Evolutionary conservation across 2,113 vertebrate species (phyloP).

Genomic region (Neopipo cinnamomea): DNA sequence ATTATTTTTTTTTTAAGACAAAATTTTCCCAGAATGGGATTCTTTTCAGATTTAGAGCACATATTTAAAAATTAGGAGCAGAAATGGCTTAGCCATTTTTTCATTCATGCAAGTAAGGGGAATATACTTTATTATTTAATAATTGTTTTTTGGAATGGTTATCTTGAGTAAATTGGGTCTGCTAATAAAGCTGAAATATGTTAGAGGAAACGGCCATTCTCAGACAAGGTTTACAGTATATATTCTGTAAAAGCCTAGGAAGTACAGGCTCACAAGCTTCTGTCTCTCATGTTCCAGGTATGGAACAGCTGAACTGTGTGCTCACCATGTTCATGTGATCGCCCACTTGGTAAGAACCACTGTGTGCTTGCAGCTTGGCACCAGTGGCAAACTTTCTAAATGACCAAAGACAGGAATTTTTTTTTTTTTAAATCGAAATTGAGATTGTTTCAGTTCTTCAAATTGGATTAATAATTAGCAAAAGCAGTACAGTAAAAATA

Average conservation of each 20-base stretch:
- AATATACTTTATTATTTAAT: background rate
- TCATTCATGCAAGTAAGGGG: background rate
- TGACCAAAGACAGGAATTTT: background rate
- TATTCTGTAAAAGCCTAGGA: background rate
- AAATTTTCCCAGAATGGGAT: background rate
- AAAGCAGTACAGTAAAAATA: background rate
- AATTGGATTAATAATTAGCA: background rate
- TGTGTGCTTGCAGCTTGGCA: background rate
- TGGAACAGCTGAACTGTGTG: conserved; percentile 89
- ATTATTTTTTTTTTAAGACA: background rate
- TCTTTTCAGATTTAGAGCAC: background rate
- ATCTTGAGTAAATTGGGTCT: background rate
- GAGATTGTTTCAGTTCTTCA: background rate
- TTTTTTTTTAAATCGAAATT: background rate
- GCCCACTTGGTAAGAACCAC: conserved; percentile 84
- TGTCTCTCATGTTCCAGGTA: conserved; percentile 75
- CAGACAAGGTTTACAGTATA: background rate
- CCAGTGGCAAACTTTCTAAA: background rate
- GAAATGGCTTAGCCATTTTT: background rate
- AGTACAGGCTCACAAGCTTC: background rate
- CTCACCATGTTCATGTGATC: conserved; percentile 84
- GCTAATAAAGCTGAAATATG: background rate
- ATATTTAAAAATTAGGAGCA: background rate
- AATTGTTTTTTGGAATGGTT: background rate
- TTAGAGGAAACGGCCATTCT: background rate